Evolutionary conservation across 1,140 invertebrate species (phyloP).

Genomic region (Monomorium pharaonis): DNA sequence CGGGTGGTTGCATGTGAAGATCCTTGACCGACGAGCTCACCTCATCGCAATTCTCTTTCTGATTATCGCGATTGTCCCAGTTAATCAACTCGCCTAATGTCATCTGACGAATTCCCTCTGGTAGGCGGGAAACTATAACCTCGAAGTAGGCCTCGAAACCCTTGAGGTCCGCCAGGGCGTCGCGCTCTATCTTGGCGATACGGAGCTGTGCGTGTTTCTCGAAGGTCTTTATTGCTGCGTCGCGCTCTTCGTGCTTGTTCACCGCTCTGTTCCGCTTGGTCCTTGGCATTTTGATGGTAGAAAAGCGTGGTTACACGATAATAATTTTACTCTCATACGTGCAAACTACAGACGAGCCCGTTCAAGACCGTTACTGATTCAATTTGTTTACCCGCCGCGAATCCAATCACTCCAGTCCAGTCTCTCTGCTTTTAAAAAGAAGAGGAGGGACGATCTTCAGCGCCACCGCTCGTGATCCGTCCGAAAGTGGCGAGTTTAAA

Average conservation of each 20-base stretch:
- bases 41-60: constrained; percentile 67
- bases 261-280: constrained; percentile 69
- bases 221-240: constrained; percentile 74
- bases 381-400: neutral
- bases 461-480: neutral
- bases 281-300: constrained; percentile 72
- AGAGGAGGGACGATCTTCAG: neutral
- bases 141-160: constrained; percentile 65
- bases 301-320: neutral
- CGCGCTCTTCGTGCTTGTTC: constrained; percentile 55
- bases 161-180: constrained; percentile 64
- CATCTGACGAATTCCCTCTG: constrained; percentile 72
- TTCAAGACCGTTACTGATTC: neutral
- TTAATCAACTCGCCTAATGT: constrained; percentile 71
- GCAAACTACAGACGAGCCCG: neutral
- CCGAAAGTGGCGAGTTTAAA: neutral
- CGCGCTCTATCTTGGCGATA: constrained; percentile 70
- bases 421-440: neutral
- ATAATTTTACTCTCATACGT: neutral
- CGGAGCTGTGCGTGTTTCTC: constrained; percentile 69
- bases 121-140: constrained; percentile 68
- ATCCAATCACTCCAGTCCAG: too few species aligned
- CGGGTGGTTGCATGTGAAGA: neutral
- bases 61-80: constrained; percentile 47
- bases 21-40: constrained; percentile 60